Evolutionary conservation across 2,888 invertebrate species (phyloP), one percentile per base, ranked within the genome.

Genomic region (Lacanobia wlatinum): DNA sequence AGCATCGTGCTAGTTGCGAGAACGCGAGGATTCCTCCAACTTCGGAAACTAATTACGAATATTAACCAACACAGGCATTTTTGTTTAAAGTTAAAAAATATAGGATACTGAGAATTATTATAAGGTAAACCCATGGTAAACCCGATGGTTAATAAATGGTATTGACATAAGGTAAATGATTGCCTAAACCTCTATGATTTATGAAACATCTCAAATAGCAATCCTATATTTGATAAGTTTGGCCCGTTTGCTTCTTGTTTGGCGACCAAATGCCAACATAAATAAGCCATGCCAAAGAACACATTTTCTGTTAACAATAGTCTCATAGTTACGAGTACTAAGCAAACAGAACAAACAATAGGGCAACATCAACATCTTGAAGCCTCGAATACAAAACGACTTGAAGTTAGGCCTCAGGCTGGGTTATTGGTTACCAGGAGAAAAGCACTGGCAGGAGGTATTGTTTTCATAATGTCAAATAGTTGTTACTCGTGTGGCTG

Each of bases 291-390:
- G 18, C 50, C 48, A 58, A 78, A 61, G 52, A 55, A 66, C 70
- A 70, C 43, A 64, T 69, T 64, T 63, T 58, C 60, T n/a, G 21
- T 52, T 69, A 80, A 80, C 74, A 79, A 75, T 70, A 65, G 67
- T 65, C 52, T 23, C 60, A 21, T 55, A 59, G 56, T 63, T 70
- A n/a, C n/a, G n/a, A n/a, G n/a, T n/a, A 75, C 70, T 34, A 80
- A 52, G 70, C 64, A 60, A 72, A n/a, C 56, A 70, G 52, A 16
- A 43, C 43, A 79, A n/a, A 83, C 80, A 82, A 80, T 63, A 70
- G 23, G 52, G n/a, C n/a, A n/a, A n/a, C n/a, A n/a, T n/a, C 59
- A 75, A 60, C 61, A 69, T 70, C 72, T 65, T 53, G 52, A 65
- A 59, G 40, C 60, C 10, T 64, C 58, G 58, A 69, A 68, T 34